Evolutionary conservation across 2,113 vertebrate species (phyloP).

Genomic region (Podiceps cristatus): DNA sequence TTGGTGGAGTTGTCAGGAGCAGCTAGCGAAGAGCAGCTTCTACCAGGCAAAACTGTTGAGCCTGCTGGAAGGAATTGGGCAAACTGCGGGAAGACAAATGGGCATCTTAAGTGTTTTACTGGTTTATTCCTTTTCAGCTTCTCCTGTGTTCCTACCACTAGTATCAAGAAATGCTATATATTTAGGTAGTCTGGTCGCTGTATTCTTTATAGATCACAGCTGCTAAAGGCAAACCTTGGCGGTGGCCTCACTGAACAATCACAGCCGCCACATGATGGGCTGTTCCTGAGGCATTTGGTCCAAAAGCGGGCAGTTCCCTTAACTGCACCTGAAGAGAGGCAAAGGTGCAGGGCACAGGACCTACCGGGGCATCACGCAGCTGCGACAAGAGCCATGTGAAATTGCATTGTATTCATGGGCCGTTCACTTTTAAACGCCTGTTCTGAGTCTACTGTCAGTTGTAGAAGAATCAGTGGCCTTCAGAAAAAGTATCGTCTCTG

Average conservation of each 20-base stretch:
- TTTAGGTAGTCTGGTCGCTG: neutral
- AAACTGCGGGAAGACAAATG: neutral
- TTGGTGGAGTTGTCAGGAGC: neutral
- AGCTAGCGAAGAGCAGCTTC: neutral
- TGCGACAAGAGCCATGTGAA: neutral
- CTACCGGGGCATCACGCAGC: neutral
- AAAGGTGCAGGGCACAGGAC: neutral
- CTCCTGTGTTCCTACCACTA: neutral
- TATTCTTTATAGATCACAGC: neutral
- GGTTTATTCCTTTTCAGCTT: neutral
- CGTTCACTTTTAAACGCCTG: neutral
- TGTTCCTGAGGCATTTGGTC: neutral
- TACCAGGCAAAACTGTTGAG: neutral
- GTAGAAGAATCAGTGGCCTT: neutral
- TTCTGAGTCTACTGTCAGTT: neutral
- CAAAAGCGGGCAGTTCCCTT: neutral
- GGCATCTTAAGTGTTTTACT: neutral
- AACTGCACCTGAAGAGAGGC: neutral
- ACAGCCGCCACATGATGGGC: neutral
- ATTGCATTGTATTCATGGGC: neutral
- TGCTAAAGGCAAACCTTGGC: neutral
- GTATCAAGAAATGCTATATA: neutral
- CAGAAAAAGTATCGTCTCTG: neutral
- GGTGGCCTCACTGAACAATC: neutral
- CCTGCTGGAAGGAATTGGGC: neutral